Evolutionary conservation across 2,888 invertebrate genomes (phyloP), one percentile per base, ranked within the genome.

Genomic region (Lithosia quadra): DNA sequence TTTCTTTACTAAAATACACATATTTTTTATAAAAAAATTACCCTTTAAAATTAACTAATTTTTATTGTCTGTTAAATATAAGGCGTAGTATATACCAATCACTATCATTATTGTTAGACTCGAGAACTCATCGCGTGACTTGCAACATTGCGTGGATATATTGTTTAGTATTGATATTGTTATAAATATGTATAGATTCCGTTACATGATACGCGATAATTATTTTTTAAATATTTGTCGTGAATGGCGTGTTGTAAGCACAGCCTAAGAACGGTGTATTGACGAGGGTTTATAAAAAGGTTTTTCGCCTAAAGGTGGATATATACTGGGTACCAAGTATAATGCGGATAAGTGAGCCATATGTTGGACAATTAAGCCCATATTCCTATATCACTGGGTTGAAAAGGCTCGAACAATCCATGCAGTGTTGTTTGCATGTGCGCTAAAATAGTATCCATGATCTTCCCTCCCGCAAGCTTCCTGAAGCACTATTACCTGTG

Each of bases 61-160:
- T 76, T 21, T 62, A 68, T 63, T 65, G 68, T 81, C 69, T 68
- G 73, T 71, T 72, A 61, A 36, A 65, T 71, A n/a, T 65, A 76
- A 69, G 69, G 62, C 62, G 24, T 78, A 74, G 81, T 83, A 72
- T 78, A 76, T 77, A 74, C 78, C 60, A 77, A 76, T 72, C 77
- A 72, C 82, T 83, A 72, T 82, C 8, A 43, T 43, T 15, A 43
- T 74, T 74, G 64, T 53, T 68, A 75, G 79, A 79, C 73, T 80
- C 74, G 68, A 71, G 72, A 68, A 73, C 66, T 76, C 67, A 65
- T 65, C 39, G 69, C 72, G 63, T 65, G 66, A 63, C 33, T 49
- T 64, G 69, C 70, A 67, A 65, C 75, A 69, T 70, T 79, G 65
- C 59, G 56, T 68, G 69, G 61, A 36, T n/a, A 21, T n/a, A n/a